phyloP scores from a whole-genome alignment of 2,797 vertebrate genomes.

The Poecilia gillii region DNA sequence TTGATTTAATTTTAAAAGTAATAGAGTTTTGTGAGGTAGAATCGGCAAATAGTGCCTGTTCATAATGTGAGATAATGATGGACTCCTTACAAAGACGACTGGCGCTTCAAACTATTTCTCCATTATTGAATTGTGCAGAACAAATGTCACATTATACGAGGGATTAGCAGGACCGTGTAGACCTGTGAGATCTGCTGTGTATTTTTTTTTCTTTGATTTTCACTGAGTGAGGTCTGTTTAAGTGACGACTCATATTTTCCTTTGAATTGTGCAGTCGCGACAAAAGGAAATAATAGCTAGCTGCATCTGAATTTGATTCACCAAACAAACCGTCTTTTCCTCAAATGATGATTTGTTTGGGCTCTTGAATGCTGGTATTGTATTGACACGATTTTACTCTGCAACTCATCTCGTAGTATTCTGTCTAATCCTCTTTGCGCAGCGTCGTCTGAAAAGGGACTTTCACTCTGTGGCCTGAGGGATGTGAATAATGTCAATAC shows the following conservation, averaged over 20 bases:
- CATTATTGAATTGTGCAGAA: background rate
- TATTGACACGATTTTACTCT: constrained; percentile 48
- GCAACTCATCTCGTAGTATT: constrained; percentile 56
- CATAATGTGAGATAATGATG: background rate
- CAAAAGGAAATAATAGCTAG: constrained; percentile 45
- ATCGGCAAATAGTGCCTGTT: background rate
- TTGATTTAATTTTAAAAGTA: background rate
- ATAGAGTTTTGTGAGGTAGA: background rate
- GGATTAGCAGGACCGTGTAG: background rate
- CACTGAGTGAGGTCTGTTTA: background rate
- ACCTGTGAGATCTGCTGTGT: background rate
- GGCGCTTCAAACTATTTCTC: background rate
- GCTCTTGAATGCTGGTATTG: constrained; percentile 51
- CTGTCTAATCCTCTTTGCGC: constrained; percentile 69
- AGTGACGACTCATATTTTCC: constrained; percentile 19
- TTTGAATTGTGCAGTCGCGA: constrained; percentile 25
- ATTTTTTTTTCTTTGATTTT: background rate
- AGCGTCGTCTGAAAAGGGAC: constrained; percentile 66
- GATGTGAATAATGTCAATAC: constrained; percentile 75
- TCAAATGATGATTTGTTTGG: constrained; percentile 27
- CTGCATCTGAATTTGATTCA: constrained; percentile 38
- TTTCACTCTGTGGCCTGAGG: constrained; percentile 70
- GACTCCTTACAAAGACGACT: background rate
- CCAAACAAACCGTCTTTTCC: constrained; percentile 44
- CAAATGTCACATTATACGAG: background rate